Evolutionary conservation across 2,113 vertebrate species (phyloP).

Genomic region (Oryzias woworae): DNA sequence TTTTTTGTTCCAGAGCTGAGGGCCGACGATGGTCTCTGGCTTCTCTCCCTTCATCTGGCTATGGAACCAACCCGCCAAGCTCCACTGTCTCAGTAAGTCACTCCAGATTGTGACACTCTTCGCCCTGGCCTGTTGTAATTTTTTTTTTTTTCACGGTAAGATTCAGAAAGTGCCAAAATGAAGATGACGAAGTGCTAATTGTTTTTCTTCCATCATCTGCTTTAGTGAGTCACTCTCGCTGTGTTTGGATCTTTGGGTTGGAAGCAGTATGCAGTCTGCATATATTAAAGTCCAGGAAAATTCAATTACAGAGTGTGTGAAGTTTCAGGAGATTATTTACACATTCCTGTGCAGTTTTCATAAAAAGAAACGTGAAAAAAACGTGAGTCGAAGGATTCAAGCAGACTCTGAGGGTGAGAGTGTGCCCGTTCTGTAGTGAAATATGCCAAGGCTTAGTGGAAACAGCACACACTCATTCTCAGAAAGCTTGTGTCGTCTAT

Average conservation of each 20-base stretch:
- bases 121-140: background rate
- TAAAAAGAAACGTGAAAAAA: no score
- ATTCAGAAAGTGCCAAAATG: slow-evolving; percentile 31
- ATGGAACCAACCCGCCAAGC: slow-evolving; percentile 97
- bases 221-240: slow-evolving; percentile 57
- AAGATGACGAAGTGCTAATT: slow-evolving; percentile 60
- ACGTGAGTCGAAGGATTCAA: no score
- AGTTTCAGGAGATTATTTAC: background rate
- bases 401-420: no score
- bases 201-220: slow-evolving; percentile 65
- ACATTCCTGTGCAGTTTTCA: slow-evolving; percentile 4
- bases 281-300: slow-evolving; percentile 14
- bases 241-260: slow-evolving; percentile 26
- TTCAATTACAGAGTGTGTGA: background rate
- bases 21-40: slow-evolving; percentile 97
- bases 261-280: slow-evolving; percentile 32
- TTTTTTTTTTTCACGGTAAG: slow-evolving; percentile 32
- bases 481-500: no score
- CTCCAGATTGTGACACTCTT: slow-evolving; percentile 2
- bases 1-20: slow-evolving; percentile 81
- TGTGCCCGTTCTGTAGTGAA: no score
- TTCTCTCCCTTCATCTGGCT: slow-evolving; percentile 95
- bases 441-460: no score
- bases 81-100: slow-evolving; percentile 92
- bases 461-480: no score